Conservation (phyloP, 2,797 vertebrate genomes). For the Poeciliopsis infans region DNA sequence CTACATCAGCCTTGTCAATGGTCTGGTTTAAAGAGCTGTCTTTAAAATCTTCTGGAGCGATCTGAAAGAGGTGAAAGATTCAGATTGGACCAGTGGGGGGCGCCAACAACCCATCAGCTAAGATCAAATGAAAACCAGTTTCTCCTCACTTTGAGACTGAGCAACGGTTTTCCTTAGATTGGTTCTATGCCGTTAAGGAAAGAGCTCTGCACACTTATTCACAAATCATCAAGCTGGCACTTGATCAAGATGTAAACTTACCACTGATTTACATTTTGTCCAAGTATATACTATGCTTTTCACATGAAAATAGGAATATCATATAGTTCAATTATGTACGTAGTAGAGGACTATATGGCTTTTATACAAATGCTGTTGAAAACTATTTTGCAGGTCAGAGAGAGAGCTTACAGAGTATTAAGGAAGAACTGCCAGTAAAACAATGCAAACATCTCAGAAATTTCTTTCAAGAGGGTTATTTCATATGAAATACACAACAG, state of each 20-base stretch:
- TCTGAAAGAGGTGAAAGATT: slow-evolving; percentile 70
- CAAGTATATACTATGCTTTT: not conserved
- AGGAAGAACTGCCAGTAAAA: not conserved
- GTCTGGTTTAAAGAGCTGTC: slow-evolving; percentile 80
- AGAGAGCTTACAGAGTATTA: not conserved
- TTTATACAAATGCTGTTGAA: not conserved
- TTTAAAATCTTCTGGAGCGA: slow-evolving; percentile 88
- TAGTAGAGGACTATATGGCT: not conserved
- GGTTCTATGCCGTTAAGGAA: not conserved
- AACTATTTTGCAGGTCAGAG: not conserved
- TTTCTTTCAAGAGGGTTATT: not conserved
- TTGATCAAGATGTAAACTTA: not conserved
- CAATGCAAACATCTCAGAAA: not conserved
- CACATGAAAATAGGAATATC: not conserved
- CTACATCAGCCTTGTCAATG: slow-evolving; percentile 87
- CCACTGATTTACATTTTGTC: not conserved
- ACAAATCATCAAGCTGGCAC: not conserved
- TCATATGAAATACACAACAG: not conserved
- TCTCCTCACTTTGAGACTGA: not conserved
- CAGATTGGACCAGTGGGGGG: slow-evolving; percentile 34
- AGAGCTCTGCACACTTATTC: not conserved
- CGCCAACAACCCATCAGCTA: slow-evolving; percentile 16
- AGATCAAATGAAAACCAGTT: not conserved
- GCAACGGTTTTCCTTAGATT: not conserved
- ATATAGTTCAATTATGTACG: not conserved